These are phyloP conservation scores for Streblospio benedicti DNA, from an alignment of 1,140 invertebrate genomes.

Conservation along the genomic window DNA sequence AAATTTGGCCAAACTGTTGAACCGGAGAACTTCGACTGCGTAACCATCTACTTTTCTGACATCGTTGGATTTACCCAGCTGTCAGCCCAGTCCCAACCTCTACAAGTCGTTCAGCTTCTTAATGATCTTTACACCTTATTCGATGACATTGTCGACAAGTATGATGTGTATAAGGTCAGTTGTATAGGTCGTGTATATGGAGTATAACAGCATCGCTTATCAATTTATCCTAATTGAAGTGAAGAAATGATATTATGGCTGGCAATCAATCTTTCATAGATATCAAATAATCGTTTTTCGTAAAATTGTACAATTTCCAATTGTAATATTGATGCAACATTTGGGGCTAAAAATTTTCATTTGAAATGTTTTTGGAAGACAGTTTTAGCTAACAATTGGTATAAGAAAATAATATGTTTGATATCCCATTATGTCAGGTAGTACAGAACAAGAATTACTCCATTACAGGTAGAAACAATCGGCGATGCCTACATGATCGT, in stretches of 20 bases:
- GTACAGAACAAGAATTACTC: no score
- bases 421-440: no score
- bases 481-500: no score
- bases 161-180: not conserved
- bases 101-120: not conserved
- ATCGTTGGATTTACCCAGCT: not conserved
- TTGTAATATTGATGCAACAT: not conserved
- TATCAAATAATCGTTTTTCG: not conserved
- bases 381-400: no score
- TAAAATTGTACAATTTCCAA: not conserved
- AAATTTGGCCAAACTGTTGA: not conserved
- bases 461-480: no score
- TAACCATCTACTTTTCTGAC: not conserved
- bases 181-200: not conserved
- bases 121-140: not conserved
- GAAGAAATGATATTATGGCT: not conserved
- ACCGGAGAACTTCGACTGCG: not conserved
- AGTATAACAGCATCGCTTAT: not conserved
- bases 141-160: not conserved
- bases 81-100: not conserved
- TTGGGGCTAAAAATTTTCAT: not conserved
- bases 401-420: no score
- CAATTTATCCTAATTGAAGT: not conserved
- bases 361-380: no score
- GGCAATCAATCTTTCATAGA: not conserved